Evolutionary conservation across 2,888 invertebrate species (phyloP).

Genomic region (Yponomeuta evonymella): DNA sequence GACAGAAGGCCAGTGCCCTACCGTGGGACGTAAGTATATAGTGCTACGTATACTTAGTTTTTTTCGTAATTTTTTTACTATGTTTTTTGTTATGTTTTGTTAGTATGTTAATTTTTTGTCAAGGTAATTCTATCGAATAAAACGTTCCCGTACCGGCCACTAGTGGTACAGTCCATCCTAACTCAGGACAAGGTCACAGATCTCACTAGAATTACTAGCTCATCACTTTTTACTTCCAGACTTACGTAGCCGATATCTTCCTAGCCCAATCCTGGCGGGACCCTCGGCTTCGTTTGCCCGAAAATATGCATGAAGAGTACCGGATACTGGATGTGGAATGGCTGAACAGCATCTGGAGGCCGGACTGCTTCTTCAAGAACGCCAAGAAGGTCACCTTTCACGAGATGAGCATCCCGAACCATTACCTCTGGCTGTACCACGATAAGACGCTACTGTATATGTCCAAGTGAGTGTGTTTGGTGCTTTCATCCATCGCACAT

Average conservation of each 20-base stretch:
- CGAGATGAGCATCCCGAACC: slow-evolving; percentile 96
- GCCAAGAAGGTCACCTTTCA: slow-evolving; percentile 96
- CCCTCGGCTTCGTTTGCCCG: slow-evolving; percentile 90
- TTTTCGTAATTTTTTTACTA: too few species aligned
- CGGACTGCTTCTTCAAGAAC: slow-evolving; percentile 95
- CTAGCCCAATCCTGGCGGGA: slow-evolving; percentile 95
- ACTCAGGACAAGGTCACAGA: too few species aligned
- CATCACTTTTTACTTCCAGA: slow-evolving; percentile 71
- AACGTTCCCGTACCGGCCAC: too few species aligned
- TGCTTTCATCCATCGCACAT: neutral
- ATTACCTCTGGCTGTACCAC: slow-evolving; percentile 93
- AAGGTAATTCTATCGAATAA: too few species aligned
- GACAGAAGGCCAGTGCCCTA: too few species aligned
- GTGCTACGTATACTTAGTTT: too few species aligned
- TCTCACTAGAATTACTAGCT: neutral
- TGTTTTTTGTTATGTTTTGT: too few species aligned
- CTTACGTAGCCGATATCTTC: slow-evolving; percentile 94
- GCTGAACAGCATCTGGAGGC: slow-evolving; percentile 93
- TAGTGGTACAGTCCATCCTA: too few species aligned
- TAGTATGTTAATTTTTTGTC: too few species aligned
- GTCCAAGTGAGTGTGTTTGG: slow-evolving; percentile 84
- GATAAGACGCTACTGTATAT: slow-evolving; percentile 94
- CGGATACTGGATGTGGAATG: slow-evolving; percentile 92
- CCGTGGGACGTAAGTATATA: too few species aligned
- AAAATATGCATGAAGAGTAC: slow-evolving; percentile 95